Conservation (phyloP, 2,113 vertebrate species). For the Alexandromys fortis region DNA sequence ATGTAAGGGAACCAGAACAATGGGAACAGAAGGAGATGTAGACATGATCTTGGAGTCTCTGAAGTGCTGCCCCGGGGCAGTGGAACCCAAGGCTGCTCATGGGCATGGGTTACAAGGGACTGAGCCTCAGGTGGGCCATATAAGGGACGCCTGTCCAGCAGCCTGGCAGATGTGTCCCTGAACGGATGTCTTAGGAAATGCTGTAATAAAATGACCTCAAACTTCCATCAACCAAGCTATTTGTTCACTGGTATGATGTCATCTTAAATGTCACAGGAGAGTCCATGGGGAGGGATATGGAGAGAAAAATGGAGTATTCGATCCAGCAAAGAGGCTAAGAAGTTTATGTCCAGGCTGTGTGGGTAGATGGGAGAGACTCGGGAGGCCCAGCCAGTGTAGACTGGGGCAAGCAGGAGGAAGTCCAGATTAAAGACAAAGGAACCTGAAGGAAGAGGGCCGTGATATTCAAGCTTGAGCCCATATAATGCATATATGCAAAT, state of each 20-base stretch:
- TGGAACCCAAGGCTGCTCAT: background rate
- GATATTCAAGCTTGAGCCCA: background rate
- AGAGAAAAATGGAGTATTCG: background rate
- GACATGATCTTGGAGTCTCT: background rate
- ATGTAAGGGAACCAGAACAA: background rate
- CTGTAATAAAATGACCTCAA: constrained; percentile 56
- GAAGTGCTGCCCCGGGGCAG: background rate
- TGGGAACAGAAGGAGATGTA: rapidly evolving
- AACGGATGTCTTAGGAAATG: constrained; percentile 11
- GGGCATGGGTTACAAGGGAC: background rate
- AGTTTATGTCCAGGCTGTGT: background rate
- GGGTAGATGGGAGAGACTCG: background rate
- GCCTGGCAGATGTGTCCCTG: background rate
- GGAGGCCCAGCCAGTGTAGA: background rate
- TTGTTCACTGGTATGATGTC: background rate
- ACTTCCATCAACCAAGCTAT: background rate
- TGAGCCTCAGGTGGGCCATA: background rate
- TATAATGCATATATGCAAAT: background rate
- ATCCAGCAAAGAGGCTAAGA: background rate
- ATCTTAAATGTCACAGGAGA: background rate
- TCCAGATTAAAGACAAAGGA: background rate
- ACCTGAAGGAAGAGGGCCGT: background rate
- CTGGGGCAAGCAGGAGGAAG: no score
- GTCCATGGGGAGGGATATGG: background rate
- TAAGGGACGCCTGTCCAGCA: background rate